phyloP scores from a whole-genome alignment of 2,113 vertebrate genomes.

The Perccottus glenii region DNA sequence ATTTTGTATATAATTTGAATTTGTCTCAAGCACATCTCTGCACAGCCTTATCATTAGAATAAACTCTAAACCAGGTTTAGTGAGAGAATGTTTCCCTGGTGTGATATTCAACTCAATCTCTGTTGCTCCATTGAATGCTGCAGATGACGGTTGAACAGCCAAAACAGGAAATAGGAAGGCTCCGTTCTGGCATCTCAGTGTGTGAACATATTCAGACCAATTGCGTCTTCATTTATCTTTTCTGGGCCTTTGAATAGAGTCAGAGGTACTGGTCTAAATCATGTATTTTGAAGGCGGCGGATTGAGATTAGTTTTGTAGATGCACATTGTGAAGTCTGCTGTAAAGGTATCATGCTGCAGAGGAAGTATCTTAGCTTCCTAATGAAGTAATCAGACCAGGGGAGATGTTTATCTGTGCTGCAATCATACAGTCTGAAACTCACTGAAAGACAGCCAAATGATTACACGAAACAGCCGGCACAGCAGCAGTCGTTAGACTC shows the following conservation, averaged over 20 bases:
- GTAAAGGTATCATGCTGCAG: slow-evolving; percentile 28
- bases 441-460: slow-evolving; percentile 25
- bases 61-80: slow-evolving; percentile 2
- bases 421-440: slow-evolving; percentile 47
- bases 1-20: too few relatives aligned
- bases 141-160: slow-evolving; percentile 18
- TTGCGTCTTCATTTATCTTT: slow-evolving; percentile 31
- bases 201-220: slow-evolving; percentile 22
- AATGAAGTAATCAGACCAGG: slow-evolving; percentile 62
- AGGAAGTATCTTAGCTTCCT: slow-evolving; percentile 33
- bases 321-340: neutral
- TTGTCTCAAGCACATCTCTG: too few relatives aligned
- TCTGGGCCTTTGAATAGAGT: slow-evolving; percentile 37
- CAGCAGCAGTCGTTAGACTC: too few relatives aligned
- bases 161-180: slow-evolving; percentile 7
- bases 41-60: neutral
- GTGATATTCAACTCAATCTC: neutral
- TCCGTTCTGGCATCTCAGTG: slow-evolving; percentile 23
- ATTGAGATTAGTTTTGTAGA: slow-evolving; percentile 31
- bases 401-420: slow-evolving; percentile 52
- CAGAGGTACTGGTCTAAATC: slow-evolving; percentile 12
- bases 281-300: slow-evolving; percentile 15
- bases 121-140: neutral
- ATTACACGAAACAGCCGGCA: slow-evolving; percentile 30
- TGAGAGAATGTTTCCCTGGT: neutral